Conservation (phyloP, 2,797 vertebrate species). For the Etheostoma perlongum region DNA sequence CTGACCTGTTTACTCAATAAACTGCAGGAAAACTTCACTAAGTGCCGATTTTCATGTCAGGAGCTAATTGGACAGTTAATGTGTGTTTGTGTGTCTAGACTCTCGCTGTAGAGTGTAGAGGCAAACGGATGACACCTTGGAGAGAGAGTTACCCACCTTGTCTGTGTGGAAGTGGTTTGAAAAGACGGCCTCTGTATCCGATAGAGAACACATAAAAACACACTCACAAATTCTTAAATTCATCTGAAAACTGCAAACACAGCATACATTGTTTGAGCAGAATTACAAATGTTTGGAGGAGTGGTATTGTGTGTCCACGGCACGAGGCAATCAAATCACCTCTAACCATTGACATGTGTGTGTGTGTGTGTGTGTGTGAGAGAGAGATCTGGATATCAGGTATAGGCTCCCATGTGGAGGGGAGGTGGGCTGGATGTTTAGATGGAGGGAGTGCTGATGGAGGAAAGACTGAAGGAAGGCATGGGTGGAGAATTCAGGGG, state of each 20-base stretch:
- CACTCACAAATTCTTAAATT: neutral
- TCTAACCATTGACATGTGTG: conserved; percentile 8
- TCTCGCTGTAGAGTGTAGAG: conserved; percentile 10
- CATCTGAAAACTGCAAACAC: conserved; percentile 11
- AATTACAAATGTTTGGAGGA: conserved; percentile 30
- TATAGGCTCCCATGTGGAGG: conserved; percentile 31
- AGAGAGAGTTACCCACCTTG: neutral
- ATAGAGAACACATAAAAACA: neutral
- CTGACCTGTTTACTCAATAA: conserved; percentile 46
- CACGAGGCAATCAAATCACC: conserved; percentile 44
- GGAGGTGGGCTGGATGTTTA: conserved; percentile 37
- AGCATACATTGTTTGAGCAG: conserved; percentile 8
- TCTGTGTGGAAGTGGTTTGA: neutral
- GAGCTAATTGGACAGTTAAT: conserved; percentile 41
- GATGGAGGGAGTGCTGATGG: conserved; percentile 51
- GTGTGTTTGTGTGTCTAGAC: conserved; percentile 24
- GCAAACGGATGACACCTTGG: conserved; percentile 8
- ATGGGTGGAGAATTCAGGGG: conserved; percentile 2
- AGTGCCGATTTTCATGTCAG: conserved; percentile 33
- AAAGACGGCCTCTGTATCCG: neutral
- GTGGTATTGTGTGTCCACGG: conserved; percentile 30
- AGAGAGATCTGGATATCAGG: conserved; percentile 43
- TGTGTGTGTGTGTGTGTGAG: conserved; percentile 15
- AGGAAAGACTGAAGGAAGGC: conserved; percentile 35
- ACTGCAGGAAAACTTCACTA: conserved; percentile 42